These are phyloP conservation scores for Hemichromis elongatus DNA, from an alignment of 2,113 vertebrate species.

Conservation along the genomic window DNA sequence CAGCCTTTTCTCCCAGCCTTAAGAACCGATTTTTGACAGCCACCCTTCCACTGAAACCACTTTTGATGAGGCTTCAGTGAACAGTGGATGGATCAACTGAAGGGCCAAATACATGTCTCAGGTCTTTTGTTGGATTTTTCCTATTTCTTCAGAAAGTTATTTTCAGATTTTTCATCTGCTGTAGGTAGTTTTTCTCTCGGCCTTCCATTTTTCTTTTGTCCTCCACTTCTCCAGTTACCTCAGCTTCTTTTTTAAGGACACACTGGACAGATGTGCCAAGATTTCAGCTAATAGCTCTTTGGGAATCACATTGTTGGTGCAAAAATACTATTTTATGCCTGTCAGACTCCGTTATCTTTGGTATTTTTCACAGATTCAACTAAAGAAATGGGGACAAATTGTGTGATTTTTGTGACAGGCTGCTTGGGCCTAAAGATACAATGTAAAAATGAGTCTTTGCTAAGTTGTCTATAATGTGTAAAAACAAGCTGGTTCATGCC, in stretches of 20 bases:
- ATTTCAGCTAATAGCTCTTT: not conserved
- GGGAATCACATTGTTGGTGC: not conserved
- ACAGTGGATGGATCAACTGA: not conserved
- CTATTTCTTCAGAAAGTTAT: not conserved
- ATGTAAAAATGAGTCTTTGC: not conserved
- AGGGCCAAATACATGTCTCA: not conserved
- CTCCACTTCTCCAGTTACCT: not conserved
- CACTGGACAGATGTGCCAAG: not conserved
- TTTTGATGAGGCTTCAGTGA: not conserved
- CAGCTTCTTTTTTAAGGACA: not conserved
- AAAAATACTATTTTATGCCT: not conserved
- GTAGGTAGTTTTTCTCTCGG: not conserved
- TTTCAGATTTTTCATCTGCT: not conserved
- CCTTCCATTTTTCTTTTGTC: not conserved
- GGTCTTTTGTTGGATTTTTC: not conserved
- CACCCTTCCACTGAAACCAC: not conserved
- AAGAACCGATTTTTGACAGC: not conserved
- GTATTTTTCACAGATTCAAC: not conserved
- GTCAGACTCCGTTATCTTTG: not conserved
- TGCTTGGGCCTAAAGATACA: not conserved
- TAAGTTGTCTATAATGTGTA: not conserved
- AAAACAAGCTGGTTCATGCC: not conserved
- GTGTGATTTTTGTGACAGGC: not conserved
- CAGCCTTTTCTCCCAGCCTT: not conserved
- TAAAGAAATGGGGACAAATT: not conserved